These are phyloP conservation scores for Loripinus fragilis DNA, from an alignment of 2,888 invertebrate genomes.

Conservation along the genomic window DNA sequence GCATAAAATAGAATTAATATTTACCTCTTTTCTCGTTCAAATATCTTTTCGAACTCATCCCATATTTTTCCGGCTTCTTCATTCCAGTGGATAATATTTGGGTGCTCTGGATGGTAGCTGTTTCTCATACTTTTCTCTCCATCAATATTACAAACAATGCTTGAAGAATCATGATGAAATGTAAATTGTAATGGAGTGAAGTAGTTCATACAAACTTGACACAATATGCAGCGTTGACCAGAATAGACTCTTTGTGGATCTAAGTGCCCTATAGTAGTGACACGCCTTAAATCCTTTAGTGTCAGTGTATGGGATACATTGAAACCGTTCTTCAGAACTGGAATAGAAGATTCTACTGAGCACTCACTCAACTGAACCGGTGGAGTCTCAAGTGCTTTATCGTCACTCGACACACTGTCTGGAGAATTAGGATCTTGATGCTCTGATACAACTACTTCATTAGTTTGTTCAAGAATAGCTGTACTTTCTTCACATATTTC, in stretches of 20 bases:
- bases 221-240: slow-evolving; percentile 39
- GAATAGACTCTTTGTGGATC: slow-evolving; percentile 25
- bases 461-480: no score
- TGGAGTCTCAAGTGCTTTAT: not conserved
- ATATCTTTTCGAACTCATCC: slow-evolving; percentile 21
- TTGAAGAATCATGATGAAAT: slow-evolving; percentile 35
- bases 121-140: slow-evolving; percentile 21
- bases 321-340: not conserved
- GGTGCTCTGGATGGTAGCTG: not conserved
- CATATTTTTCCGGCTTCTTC: slow-evolving; percentile 22
- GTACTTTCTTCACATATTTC: no score
- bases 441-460: no score
- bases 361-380: not conserved
- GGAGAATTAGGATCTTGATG: no score
- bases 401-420: no score
- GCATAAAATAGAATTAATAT: not conserved
- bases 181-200: slow-evolving; percentile 47
- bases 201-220: slow-evolving; percentile 32
- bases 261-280: slow-evolving; percentile 30
- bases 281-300: not conserved
- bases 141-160: slow-evolving; percentile 20
- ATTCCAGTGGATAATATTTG: not conserved
- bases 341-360: not conserved
- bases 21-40: slow-evolving; percentile 26
- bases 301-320: not conserved